Evolutionary conservation across 2,113 vertebrate species (phyloP).

Genomic region (Trogon surrucura): DNA sequence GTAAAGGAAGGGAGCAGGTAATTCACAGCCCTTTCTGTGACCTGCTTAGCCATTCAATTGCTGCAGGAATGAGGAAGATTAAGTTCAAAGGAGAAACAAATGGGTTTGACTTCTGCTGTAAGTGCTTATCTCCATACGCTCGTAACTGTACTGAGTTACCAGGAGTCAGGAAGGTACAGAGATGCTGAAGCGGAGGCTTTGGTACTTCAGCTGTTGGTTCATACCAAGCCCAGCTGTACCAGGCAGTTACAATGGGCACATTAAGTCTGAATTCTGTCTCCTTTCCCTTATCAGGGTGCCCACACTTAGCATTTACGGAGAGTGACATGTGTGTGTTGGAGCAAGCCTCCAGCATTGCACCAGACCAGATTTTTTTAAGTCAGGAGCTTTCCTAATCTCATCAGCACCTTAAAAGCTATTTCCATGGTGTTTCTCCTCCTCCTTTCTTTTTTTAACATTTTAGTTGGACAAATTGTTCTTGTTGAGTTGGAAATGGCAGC

Average conservation of each 20-base stretch:
- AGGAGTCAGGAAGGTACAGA: background rate
- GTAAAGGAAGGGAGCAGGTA: background rate
- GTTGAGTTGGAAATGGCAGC: background rate
- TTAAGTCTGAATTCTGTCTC: background rate
- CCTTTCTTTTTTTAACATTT: background rate
- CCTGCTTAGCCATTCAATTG: background rate
- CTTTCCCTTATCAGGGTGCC: background rate
- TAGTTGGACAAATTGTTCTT: background rate
- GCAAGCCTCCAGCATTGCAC: background rate
- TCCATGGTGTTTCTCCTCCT: background rate
- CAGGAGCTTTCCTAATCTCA: background rate
- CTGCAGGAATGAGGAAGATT: background rate
- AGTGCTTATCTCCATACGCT: background rate
- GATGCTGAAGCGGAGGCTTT: background rate
- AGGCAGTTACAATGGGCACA: background rate
- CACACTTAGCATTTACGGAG: background rate
- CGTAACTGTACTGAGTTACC: background rate
- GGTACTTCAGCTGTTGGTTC: background rate
- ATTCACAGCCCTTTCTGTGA: background rate
- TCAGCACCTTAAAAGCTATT: background rate
- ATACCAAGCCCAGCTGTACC: background rate
- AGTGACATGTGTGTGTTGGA: background rate
- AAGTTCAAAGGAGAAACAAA: background rate
- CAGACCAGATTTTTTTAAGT: background rate
- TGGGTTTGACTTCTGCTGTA: background rate